Base-by-base conservation (phyloP, 2,888 invertebrate genomes). In the Pollenia amentaria region DNA sequence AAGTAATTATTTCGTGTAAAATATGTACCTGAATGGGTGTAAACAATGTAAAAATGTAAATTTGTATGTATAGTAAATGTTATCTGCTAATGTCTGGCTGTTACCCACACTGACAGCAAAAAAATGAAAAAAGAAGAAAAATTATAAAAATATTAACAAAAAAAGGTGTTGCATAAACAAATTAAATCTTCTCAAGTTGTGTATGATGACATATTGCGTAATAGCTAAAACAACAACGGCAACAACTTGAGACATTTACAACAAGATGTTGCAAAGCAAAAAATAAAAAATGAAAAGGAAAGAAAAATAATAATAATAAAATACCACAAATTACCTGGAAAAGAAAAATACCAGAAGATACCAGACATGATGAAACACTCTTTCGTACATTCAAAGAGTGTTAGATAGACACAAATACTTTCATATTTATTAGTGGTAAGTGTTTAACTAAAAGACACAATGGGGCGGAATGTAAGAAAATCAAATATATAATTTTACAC, bases 171-270 rank as follows among this genome's bases (percentile, higher is more conserved):
- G 62, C 67, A 77, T 80, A 84, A 87, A 77, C 77, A 87, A 81
- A 87, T 87, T 87, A 84, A 84, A 77, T 81, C 67, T 77, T 84
- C 65, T 84, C 80, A 79, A 84, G 86, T 73, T 82, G 76, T 64
- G 18, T 60, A 21, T 69, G 44, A 72, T 84, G 88, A 70, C 76
- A 80, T 73, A 83, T 76, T 88, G 85, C 87, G 84, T 84, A 88
- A 86, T 70, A 70, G 69, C 73, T 69, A 73, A 73, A 87, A 81
- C 29, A 76, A 60, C 87, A 79, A 70, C 55, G 75, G 62, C 69
- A 69, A 69, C 78, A 84, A 73, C 84, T 84, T 84, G 84, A 84
- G 84, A 84, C 84, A 67, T 67, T 76, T 75, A 69, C 73, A 84
- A 78, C 46, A 84, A 78, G 82, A 76, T 76, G 70, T 65, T 65